phyloP scores from a whole-genome alignment of 2,888 invertebrate genomes.

The Stegana nigrithorax region DNA sequence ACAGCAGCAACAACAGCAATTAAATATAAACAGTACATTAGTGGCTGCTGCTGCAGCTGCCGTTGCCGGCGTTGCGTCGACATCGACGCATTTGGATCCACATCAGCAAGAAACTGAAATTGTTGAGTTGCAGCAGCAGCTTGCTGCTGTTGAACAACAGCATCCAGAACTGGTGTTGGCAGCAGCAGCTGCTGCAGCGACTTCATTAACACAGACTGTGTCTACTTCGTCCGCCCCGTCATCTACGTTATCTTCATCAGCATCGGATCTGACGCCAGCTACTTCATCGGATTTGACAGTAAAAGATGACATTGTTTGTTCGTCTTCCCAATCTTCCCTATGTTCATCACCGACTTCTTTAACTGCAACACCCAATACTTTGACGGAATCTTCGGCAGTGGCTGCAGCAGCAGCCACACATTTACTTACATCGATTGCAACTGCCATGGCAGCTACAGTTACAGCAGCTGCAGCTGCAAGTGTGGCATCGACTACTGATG shows the following conservation, averaged over 20 bases:
- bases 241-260: slow-evolving; percentile 37
- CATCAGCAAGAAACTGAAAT: slow-evolving; percentile 36
- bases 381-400: slow-evolving; percentile 55
- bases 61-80: slow-evolving; percentile 49
- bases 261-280: slow-evolving; percentile 36
- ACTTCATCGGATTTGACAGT: no score
- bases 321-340: no score
- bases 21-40: slow-evolving; percentile 60
- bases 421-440: slow-evolving; percentile 56
- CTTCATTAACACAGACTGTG: slow-evolving; percentile 42
- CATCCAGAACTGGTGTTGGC: slow-evolving; percentile 63
- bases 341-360: slow-evolving; percentile 31
- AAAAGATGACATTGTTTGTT: no score
- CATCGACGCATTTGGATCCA: slow-evolving; percentile 43
- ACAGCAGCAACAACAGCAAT: slow-evolving; percentile 58
- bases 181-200: slow-evolving; percentile 37
- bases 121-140: slow-evolving; percentile 53
- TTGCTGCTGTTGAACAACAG: slow-evolving; percentile 54
- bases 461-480: slow-evolving; percentile 60
- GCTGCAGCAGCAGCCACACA: slow-evolving; percentile 65
- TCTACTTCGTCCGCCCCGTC: slow-evolving; percentile 44
- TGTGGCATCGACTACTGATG: slow-evolving; percentile 34
- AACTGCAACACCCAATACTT: slow-evolving; percentile 32
- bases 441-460: slow-evolving; percentile 55
- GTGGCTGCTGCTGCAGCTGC: slow-evolving; percentile 55